Conservation (phyloP, 2,113 vertebrate species). For the Synchiropus splendidus region DNA sequence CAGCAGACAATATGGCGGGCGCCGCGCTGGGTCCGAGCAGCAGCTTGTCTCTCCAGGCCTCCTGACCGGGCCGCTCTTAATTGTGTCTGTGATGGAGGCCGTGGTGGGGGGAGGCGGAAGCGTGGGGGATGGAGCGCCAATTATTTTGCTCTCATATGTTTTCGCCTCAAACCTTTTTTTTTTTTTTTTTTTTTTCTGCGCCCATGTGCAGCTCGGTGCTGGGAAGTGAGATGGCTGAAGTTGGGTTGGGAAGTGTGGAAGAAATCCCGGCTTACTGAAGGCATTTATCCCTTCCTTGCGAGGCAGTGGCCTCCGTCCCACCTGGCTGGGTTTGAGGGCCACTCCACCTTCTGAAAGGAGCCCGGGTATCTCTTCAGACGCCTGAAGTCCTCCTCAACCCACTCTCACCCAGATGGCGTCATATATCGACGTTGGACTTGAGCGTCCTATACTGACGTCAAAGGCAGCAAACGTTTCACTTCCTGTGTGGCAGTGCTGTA, state of each 20-base stretch:
- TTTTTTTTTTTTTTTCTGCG: conserved; percentile 5
- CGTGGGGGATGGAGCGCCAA: conserved; percentile 55
- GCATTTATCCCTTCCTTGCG: too few relatives aligned
- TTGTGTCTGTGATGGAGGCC: conserved; percentile 58
- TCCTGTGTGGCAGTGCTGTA: too few relatives aligned
- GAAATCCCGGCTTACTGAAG: conserved; percentile 19
- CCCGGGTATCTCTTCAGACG: too few relatives aligned
- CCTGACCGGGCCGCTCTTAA: conserved; percentile 63
- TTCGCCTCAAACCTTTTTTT: conserved; percentile 62
- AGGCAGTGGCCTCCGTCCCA: too few relatives aligned
- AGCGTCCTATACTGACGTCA: too few relatives aligned
- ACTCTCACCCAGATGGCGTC: too few relatives aligned
- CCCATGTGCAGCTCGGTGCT: conserved; percentile 47
- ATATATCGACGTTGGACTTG: too few relatives aligned
- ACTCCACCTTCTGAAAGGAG: too few relatives aligned
- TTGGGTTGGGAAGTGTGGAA: conserved; percentile 15
- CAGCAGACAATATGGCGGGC: conserved; percentile 68
- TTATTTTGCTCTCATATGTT: conserved; percentile 64
- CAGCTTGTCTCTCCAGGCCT: conserved; percentile 70
- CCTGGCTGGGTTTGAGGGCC: too few relatives aligned
- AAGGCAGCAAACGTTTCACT: too few relatives aligned
- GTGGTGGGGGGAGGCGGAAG: conserved; percentile 29
- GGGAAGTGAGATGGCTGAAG: conserved; percentile 27
- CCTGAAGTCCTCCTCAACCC: too few relatives aligned
- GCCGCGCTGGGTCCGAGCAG: conserved; percentile 63